phyloP scores from a whole-genome alignment of 2,113 vertebrate species.

The Scopus umbretta region DNA sequence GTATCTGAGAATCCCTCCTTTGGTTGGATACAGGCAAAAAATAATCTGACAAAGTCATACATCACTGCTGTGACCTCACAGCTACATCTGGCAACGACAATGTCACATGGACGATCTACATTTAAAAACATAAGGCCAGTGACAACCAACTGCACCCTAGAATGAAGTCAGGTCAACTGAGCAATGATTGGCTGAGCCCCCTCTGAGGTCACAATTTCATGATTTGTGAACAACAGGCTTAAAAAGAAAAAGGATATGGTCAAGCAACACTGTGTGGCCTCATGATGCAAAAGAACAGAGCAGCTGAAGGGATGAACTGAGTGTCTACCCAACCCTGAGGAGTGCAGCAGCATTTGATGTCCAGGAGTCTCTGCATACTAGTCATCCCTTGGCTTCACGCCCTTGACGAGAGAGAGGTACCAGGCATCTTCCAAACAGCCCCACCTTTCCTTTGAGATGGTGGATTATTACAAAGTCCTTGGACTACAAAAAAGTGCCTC shows the following conservation, averaged over 20 bases:
- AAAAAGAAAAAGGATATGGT: neutral
- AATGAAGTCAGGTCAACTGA: neutral
- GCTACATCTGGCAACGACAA: neutral
- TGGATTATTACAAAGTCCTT: conserved; percentile 82
- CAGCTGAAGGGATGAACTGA: neutral
- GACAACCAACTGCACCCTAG: neutral
- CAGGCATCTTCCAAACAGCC: neutral
- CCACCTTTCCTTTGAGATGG: conserved; percentile 18
- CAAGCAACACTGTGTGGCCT: neutral
- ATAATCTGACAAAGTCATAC: neutral
- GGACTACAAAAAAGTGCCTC: conserved; percentile 74
- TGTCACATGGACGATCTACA: fast-evolving
- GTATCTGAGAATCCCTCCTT: neutral
- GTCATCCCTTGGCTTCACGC: neutral
- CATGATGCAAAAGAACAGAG: neutral
- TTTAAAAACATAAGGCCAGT: neutral
- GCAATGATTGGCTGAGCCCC: neutral
- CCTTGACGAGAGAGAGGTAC: neutral
- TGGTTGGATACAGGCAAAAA: neutral
- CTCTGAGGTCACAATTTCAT: conserved; percentile 17
- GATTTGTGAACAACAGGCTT: neutral
- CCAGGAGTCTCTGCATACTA: neutral
- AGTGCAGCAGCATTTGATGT: neutral
- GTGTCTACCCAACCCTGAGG: neutral
- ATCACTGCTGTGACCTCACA: neutral